These are phyloP conservation scores for Hydrozoanthus tunicans DNA, from an alignment of 64 coral and sea anemone species.

Conservation along the genomic window DNA sequence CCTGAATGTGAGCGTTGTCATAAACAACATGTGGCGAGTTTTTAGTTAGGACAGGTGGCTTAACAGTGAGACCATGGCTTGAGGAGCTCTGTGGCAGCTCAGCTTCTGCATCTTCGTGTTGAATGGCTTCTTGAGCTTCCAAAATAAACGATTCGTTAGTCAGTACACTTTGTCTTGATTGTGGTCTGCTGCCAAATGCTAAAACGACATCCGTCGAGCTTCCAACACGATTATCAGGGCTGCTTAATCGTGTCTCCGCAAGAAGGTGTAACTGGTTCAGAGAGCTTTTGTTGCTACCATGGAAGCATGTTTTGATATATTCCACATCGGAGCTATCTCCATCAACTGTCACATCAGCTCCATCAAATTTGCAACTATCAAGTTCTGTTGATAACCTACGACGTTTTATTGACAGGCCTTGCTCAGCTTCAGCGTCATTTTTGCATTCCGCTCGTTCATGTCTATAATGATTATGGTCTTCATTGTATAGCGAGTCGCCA, in stretches of 20 bases:
- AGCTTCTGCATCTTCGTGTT: neutral
- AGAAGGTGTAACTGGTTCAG: neutral
- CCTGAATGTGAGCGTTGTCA: neutral
- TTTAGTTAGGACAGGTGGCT: neutral
- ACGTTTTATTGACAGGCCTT: neutral
- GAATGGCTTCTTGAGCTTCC: neutral
- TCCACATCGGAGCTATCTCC: neutral
- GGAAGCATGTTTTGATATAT: neutral
- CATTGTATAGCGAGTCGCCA: slow-evolving; percentile 1
- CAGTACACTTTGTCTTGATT: neutral
- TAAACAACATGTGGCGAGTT: neutral
- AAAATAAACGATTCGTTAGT: neutral
- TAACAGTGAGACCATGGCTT: neutral
- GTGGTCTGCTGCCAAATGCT: neutral
- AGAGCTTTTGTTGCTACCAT: neutral
- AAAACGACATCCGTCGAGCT: slow-evolving; percentile 27
- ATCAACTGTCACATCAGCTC: neutral
- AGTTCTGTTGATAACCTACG: neutral
- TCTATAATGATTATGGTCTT: slow-evolving; percentile 46
- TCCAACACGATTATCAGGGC: slow-evolving; percentile 10
- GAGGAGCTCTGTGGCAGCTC: slow-evolving; percentile 20
- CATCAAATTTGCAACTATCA: neutral
- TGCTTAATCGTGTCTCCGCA: neutral
- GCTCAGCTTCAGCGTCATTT: neutral
- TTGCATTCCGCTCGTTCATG: neutral